Evolutionary conservation across 2,113 vertebrate genomes (phyloP).

Genomic region (Pachyramphus minor): DNA sequence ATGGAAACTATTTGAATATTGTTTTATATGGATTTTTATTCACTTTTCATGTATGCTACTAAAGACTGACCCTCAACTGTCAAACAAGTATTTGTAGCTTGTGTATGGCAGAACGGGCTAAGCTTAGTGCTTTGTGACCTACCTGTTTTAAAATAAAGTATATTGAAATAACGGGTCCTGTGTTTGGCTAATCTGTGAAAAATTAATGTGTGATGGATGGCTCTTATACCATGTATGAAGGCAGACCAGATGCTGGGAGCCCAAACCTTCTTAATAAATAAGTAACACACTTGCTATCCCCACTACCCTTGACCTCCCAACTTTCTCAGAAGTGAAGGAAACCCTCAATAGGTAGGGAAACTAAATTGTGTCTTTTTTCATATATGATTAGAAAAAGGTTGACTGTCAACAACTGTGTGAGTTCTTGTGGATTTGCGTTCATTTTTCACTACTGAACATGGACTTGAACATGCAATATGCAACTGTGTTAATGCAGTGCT

Average conservation of each 20-base stretch:
- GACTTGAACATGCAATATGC: too few relatives aligned
- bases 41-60: constrained; percentile 75
- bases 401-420: neutral
- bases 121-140: constrained; percentile 70
- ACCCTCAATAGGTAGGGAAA: neutral
- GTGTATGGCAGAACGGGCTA: constrained; percentile 63
- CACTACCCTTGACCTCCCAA: neutral
- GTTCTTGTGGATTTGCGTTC: neutral
- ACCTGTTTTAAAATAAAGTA: constrained; percentile 78
- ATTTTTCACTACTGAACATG: neutral
- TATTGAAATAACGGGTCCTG: constrained; percentile 66
- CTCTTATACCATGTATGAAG: neutral
- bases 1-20: constrained; percentile 94
- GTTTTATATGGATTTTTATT: constrained; percentile 85
- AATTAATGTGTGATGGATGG: neutral
- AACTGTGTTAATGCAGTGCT: accelerated
- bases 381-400: neutral
- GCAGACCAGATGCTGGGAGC: neutral
- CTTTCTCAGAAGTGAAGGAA: neutral
- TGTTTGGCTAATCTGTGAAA: neutral
- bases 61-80: constrained; percentile 66
- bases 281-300: neutral
- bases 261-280: neutral
- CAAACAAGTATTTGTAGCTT: constrained; percentile 82
- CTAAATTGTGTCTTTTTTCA: neutral